These are phyloP conservation scores for Gopherus flavomarginatus DNA, from an alignment of 2,113 vertebrate genomes.

Conservation along the genomic window DNA sequence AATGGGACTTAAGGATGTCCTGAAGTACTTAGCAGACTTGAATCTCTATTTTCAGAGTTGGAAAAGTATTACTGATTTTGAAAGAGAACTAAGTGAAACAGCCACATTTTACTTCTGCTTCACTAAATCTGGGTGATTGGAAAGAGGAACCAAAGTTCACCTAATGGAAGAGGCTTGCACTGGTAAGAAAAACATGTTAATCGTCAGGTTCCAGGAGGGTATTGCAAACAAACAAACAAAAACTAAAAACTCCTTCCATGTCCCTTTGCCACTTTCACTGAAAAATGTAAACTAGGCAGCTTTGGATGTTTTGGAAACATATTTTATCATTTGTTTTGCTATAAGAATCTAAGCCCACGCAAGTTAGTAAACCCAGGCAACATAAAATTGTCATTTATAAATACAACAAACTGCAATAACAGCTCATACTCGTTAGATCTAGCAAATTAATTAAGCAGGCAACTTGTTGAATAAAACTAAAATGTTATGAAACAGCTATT, in stretches of 20 bases:
- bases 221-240: neutral
- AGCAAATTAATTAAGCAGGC: neutral
- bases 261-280: neutral
- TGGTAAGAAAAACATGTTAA: neutral
- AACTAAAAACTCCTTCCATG: neutral
- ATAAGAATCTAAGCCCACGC: constrained; percentile 24
- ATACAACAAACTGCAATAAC: neutral
- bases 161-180: neutral
- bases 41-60: neutral
- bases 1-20: neutral
- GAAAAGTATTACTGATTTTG: neutral
- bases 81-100: neutral
- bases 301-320: constrained; percentile 14
- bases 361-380: neutral
- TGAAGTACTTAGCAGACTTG: neutral
- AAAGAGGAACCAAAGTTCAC: constrained; percentile 7
- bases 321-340: constrained; percentile 31
- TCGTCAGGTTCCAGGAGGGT: neutral
- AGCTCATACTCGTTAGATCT: neutral
- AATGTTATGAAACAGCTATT: constrained; percentile 4
- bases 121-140: neutral
- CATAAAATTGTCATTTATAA: constrained; percentile 23
- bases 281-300: constrained; percentile 47
- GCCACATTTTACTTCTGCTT: neutral
- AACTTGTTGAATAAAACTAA: neutral